Evolutionary conservation across 2,888 invertebrate genomes (phyloP).

Genomic region (Alentia gelatinosa): DNA sequence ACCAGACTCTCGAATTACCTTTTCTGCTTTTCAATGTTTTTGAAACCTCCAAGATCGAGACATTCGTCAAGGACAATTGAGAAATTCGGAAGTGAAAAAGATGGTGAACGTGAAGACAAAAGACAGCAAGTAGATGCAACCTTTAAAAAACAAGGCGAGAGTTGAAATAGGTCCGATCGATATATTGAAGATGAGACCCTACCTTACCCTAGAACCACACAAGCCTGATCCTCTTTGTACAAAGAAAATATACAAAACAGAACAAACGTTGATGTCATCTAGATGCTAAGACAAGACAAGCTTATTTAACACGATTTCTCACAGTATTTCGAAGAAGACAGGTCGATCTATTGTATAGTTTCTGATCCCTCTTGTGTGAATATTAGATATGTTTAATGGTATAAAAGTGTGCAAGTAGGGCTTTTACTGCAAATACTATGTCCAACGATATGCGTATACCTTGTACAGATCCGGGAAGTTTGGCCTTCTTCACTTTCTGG

Average conservation of each 20-base stretch:
- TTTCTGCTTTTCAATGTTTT: background rate
- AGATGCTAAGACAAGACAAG: background rate
- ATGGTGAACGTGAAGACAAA: background rate
- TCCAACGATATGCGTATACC: background rate
- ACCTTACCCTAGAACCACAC: background rate
- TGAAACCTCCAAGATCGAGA: constrained; percentile 10
- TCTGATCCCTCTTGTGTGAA: constrained; percentile 10
- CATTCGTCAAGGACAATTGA: constrained; percentile 33
- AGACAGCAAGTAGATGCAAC: background rate
- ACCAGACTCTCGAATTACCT: background rate
- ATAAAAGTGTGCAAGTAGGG: constrained; percentile 49
- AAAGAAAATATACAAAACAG: constrained; percentile 13
- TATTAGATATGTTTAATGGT: constrained; percentile 30
- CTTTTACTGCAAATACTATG: constrained; percentile 27
- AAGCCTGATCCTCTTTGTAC: background rate
- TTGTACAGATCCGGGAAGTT: constrained; percentile 34
- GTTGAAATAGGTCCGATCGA: background rate
- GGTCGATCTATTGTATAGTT: constrained; percentile 53
- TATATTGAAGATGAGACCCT: background rate
- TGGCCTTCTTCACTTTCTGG: constrained; percentile 18
- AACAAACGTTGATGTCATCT: constrained; percentile 3
- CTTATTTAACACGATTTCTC: constrained; percentile 43
- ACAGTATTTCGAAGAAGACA: constrained; percentile 50
- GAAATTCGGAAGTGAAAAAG: background rate
- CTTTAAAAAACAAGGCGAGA: background rate